These are phyloP conservation scores for Meghimatium bilineatum DNA, from an alignment of 2,888 invertebrate genomes.

Conservation along the genomic window DNA sequence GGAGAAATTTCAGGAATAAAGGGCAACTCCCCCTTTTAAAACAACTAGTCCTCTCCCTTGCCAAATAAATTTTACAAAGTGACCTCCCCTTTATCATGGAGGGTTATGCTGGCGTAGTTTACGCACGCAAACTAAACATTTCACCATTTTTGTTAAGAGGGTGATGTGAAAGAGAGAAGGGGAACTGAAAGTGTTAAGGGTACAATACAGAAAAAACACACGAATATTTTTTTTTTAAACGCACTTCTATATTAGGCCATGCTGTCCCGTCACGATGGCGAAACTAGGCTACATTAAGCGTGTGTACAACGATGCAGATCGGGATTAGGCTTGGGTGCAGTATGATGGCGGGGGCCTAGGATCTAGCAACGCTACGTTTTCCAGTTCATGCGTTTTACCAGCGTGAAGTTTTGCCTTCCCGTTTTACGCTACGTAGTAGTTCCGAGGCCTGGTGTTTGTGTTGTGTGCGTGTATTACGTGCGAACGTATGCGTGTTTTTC, in stretches of 20 bases:
- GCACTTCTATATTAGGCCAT: not conserved
- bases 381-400: not conserved
- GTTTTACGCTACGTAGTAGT: conserved; percentile 23
- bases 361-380: not conserved
- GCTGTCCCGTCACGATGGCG: not conserved
- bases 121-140: not conserved
- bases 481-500: too few relatives aligned
- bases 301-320: conserved; percentile 29
- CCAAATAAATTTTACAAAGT: too few relatives aligned
- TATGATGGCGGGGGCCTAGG: not conserved
- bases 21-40: not conserved
- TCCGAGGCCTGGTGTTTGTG: not conserved
- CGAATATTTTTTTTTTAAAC: not conserved
- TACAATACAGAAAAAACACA: not conserved
- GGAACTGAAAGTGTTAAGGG: not conserved
- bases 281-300: conserved; percentile 21
- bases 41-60: not conserved
- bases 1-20: not conserved
- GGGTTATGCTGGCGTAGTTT: not conserved
- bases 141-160: not conserved
- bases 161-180: not conserved
- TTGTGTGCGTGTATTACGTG: too few relatives aligned
- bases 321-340: not conserved
- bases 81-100: not conserved
- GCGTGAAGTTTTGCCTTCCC: not conserved